These are phyloP conservation scores for Agapostemon virescens DNA, from an alignment of 2,888 invertebrate genomes.

Conservation along the genomic window DNA sequence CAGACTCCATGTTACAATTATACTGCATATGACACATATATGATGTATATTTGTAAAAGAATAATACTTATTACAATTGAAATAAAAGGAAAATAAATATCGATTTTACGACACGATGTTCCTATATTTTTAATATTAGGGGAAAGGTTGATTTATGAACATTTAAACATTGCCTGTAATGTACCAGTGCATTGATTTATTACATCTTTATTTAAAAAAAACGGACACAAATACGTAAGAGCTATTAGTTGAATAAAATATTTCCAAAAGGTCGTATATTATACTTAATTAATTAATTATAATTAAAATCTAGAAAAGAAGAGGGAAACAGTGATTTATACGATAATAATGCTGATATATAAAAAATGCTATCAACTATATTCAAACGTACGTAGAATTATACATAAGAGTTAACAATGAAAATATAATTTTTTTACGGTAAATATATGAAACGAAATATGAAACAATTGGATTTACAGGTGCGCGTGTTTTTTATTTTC, in stretches of 20 bases:
- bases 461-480: background rate
- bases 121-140: background rate
- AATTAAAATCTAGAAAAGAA: background rate
- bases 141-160: background rate
- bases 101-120: background rate
- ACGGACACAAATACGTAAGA: background rate
- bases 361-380: background rate
- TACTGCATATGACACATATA: background rate
- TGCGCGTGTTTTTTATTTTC: background rate
- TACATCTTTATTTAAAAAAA: slow-evolving; percentile 9
- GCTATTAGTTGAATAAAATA: background rate
- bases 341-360: slow-evolving; percentile 1
- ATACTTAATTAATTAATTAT: background rate
- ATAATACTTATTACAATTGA: background rate
- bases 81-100: background rate
- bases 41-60: background rate
- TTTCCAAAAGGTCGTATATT: background rate
- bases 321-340: background rate
- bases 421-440: background rate
- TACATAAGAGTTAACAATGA: background rate
- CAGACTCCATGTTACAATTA: background rate
- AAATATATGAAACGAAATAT: background rate
- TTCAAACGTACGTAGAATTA: background rate
- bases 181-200: slow-evolving; percentile 9
- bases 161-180: background rate